These are phyloP conservation scores for Selene dorsalis DNA, from an alignment of 2,797 vertebrate species.

Conservation along the genomic window DNA sequence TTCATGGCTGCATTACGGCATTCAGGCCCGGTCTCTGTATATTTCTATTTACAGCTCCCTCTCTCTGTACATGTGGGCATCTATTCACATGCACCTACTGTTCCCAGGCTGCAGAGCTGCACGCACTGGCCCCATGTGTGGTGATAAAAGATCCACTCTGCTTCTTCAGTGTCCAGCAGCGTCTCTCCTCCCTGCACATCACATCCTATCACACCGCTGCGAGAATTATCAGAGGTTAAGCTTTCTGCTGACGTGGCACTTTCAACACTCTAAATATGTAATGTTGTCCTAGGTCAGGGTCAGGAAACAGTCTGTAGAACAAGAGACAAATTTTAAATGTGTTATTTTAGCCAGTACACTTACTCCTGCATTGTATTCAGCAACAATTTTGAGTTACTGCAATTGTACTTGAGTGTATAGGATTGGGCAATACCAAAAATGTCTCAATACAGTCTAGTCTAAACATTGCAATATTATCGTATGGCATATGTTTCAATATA, in stretches of 20 bases:
- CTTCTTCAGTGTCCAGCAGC: neutral
- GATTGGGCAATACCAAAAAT: no score
- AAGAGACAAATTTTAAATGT: neutral
- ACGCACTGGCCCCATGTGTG: neutral
- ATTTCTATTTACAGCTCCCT: conserved; percentile 67
- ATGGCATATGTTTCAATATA: no score
- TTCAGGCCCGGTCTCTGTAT: conserved; percentile 40
- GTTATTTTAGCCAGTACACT: neutral
- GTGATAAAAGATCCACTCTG: conserved; percentile 26
- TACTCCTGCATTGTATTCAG: neutral
- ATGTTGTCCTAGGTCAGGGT: neutral
- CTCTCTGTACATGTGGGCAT: conserved; percentile 48
- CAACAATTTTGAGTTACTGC: neutral
- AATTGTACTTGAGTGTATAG: neutral
- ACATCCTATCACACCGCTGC: neutral
- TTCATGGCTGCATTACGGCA: conserved; percentile 63
- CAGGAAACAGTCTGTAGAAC: neutral
- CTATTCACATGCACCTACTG: conserved; percentile 51
- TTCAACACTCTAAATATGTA: neutral
- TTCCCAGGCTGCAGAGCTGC: conserved; percentile 48
- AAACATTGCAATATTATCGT: no score
- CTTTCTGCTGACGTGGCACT: neutral
- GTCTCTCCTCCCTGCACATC: neutral
- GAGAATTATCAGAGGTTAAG: neutral
- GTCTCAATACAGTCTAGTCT: no score